Base-by-base conservation (phyloP, 2,113 vertebrate genomes). In the Oenanthe melanoleuca region DNA sequence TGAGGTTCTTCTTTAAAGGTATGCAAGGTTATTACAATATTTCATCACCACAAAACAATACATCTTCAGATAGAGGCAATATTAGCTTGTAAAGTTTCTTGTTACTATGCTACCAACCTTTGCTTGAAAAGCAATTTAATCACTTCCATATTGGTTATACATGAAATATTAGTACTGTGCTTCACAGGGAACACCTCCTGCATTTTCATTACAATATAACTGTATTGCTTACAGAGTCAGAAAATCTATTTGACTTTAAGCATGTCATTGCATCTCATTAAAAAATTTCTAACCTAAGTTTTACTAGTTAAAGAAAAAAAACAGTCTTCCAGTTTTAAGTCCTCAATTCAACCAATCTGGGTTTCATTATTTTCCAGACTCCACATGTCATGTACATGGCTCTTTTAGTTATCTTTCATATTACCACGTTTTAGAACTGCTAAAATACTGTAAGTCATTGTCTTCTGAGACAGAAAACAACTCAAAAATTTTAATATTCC, bases 41-140 rank as follows among this genome's bases (percentile, higher is more conserved):
- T 95, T 94, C 55, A 91, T 92, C 67, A 85, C 50, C n/a, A 94
- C 50, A 67, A 84, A 93, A 53, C 40, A 89, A 87, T 84, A 44
- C 22, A 85, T 77, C 57, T 82, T 91, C 86, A 94, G 93, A 85
- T 16, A 93, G 8, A 95, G 19, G 69, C n/a, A 50, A 38, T 50
- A 80, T 56, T 79, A 49, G 55, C 69, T 80, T 74, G 38, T 67
- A 93, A 88, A 49, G 87, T 42, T 90, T 38, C 70, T 38, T 85
- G 29, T 59, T 89, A 81, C 52, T 23, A 12, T 52, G 74, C 67
- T 85, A 88, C 26, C 45, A 93, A 86, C 91, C 77, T 91, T 80
- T 71, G 61, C 64, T 88, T 92, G 40, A 84, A 78, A 94, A 96
- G 49, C 86, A 74, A 93, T 93, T 94, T 86, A 72, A 81, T 94